Base-by-base conservation (phyloP, 2,797 vertebrate genomes). In the Orientallactaga sibirica region DNA sequence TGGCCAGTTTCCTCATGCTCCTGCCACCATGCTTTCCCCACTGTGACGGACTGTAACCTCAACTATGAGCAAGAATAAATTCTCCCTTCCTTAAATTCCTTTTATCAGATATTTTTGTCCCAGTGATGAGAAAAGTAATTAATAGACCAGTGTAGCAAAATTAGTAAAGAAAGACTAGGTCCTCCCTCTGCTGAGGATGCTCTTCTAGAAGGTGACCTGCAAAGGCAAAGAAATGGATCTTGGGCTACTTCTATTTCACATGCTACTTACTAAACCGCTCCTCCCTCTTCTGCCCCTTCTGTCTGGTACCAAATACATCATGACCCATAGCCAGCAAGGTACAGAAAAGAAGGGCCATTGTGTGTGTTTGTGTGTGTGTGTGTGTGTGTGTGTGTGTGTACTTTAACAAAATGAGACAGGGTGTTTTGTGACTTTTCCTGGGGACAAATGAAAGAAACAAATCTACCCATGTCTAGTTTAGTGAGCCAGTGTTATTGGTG, bases 181-280 rank as follows among this genome's bases (percentile, higher is more conserved):
- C 12, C 41, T 58, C 64, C 15, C 43, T 79, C 43, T 62, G 14
- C 22, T 29, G 43, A 75, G 9, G 55, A 74, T 66, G 41, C 16
- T 93, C 84, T 88, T 67, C 81, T 75, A 62, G 83, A 93, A 92
- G 68, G 83, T 71, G 62, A 90, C 58, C 61, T 79, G 41, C 37
- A 64, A 71, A 79, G 76, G 67, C 33, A 25, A 79, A 92, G 29
- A 27, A 37, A 27, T 71, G 58, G 20, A 16, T 90, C n/a, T n/a
- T 43, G 62, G 78, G 74, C 66, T 29, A 7, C 33, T 43, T 85
- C 66, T 76, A 9, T 77, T 64, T 91, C 68, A 75, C 85, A 20
- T 12, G 27, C 52, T 93, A 18, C 43, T 76, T 83, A 66, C 74
- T 71, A 61, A 12, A 37, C 41, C 19, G 25, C 80, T 83, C 48